Base-by-base conservation (phyloP, 1,140 invertebrate species). In the Euura saliciscinereae region DNA sequence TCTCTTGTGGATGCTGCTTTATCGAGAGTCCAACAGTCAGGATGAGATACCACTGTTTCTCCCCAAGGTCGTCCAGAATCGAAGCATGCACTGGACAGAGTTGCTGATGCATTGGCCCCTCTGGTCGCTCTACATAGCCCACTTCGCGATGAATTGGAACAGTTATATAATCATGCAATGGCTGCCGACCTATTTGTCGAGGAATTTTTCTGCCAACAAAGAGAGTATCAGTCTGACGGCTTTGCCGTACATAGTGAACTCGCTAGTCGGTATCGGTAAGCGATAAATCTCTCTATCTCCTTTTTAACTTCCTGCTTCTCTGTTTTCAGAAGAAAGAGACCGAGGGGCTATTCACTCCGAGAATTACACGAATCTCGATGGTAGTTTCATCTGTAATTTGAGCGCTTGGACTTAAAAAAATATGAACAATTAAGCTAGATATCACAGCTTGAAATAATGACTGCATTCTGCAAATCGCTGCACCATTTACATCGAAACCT, bases 121-220 rank as follows among this genome's bases (percentile, higher is more conserved):
- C 11, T 95, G 93, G 93, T 91, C 93, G 2, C 90, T 95, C 73
- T 95, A 95, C 78, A 90, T 93, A 72, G 93, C 94, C 44, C 94
- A 95, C 85, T 95, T 95, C 85, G 90, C 93, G 43, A 95, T 95
- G 94, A 95, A 95, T 83, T 95, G 94, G 94, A 93, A 92, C 46
- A 94, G 93, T 78, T 95, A 95, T 78, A 94, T 95, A 73, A 93
- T 95, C 75, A 94, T 95, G 93, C 93, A 94, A 80, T 95, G 94
- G 94, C 84, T 95, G 73, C 94, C 94, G 2, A 95, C 93, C 5
- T 95, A 95, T 83, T 84, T 95, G 76, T 84, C 90, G 3, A 84
- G 91, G 68, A 91, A 90, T 80, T 87, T 95, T 42, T 91, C 91
- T 13, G 93, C 92, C 11, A 91, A 93, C 76, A 89, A 90, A 76